Evolutionary conservation across 2,113 vertebrate genomes (phyloP).

Genomic region (Callorhinus ursinus): DNA sequence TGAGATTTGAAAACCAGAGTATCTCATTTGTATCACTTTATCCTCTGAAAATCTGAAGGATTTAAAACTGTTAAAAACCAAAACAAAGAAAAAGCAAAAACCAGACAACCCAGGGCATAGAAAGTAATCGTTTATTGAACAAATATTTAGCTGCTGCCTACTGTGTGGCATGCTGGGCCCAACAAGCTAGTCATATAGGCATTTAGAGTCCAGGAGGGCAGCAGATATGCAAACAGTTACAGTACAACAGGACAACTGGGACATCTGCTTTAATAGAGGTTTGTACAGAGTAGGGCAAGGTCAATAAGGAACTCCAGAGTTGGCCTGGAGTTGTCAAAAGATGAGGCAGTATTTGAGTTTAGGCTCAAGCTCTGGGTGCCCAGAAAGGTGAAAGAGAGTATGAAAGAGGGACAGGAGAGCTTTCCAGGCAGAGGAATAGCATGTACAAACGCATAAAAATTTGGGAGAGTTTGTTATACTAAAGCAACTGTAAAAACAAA

Average conservation of each 20-base stretch:
- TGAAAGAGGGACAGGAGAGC: not conserved
- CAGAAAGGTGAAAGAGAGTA: not conserved
- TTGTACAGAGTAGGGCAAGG: not conserved
- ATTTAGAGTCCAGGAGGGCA: not conserved
- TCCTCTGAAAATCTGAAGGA: constrained; percentile 46
- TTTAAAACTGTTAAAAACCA: constrained; percentile 12
- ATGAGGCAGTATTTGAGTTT: not conserved
- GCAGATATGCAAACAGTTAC: not conserved
- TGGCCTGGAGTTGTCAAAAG: not conserved
- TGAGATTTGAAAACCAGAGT: not conserved
- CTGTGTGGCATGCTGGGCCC: not conserved
- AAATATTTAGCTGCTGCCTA: constrained; percentile 19
- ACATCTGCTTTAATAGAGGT: not conserved
- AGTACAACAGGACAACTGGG: not conserved
- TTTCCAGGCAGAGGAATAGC: not conserved
- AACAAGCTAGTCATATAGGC: not conserved
- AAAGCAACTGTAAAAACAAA: not conserved
- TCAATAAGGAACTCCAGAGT: not conserved
- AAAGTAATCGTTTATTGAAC: not conserved
- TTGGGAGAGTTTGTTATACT: not conserved
- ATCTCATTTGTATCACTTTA: constrained; percentile 8
- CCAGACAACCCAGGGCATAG: not conserved
- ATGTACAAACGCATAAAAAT: not conserved
- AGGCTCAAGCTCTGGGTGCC: not conserved
- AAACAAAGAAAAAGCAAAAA: constrained; percentile 12